Evolutionary conservation across 2,888 invertebrate species (phyloP).

Genomic region (Ormyrus nitidulus): DNA sequence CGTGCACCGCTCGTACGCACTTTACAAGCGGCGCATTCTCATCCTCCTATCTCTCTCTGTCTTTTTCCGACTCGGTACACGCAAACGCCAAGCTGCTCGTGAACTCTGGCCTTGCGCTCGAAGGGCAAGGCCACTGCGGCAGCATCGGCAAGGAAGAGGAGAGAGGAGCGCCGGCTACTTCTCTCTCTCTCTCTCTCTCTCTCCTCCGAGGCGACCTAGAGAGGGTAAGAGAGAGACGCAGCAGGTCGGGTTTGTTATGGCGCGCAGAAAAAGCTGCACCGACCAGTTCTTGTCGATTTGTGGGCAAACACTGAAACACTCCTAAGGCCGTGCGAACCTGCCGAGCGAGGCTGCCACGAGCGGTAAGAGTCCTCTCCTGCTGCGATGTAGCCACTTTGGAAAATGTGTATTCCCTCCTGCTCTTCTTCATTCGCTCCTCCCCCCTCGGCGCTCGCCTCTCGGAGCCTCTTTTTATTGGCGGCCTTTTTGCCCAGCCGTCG

Average conservation of each 20-base stretch:
- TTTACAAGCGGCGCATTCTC: conserved; percentile 1
- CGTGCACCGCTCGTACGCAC: not conserved
- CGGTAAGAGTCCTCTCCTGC: not conserved
- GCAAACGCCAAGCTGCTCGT: conserved; percentile 58
- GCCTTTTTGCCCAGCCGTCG: conserved; percentile 14
- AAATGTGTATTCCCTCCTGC: conserved; percentile 52
- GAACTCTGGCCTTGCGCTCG: conserved; percentile 69
- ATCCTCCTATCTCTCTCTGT: conserved; percentile 3
- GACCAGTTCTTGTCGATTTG: conserved; percentile 70
- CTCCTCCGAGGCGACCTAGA: conserved; percentile 11
- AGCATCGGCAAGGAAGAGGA: conserved; percentile 18
- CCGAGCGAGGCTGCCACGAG: conserved; percentile 43
- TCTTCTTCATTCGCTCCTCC: conserved; percentile 34
- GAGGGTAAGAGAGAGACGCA: not conserved
- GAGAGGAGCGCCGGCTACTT: not conserved
- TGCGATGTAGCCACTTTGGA: conserved; percentile 50
- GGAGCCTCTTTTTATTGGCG: conserved; percentile 9
- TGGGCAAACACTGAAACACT: conserved; percentile 67
- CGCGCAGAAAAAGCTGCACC: conserved; percentile 66
- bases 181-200: conserved; percentile 33
- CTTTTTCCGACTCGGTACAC: conserved; percentile 2
- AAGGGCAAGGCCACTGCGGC: conserved; percentile 66
- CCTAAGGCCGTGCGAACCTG: conserved; percentile 68
- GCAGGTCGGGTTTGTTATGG: conserved; percentile 63
- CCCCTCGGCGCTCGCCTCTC: conserved; percentile 29